Evolutionary conservation across 2,113 vertebrate genomes (phyloP).

Genomic region (Pithys albifrons): DNA sequence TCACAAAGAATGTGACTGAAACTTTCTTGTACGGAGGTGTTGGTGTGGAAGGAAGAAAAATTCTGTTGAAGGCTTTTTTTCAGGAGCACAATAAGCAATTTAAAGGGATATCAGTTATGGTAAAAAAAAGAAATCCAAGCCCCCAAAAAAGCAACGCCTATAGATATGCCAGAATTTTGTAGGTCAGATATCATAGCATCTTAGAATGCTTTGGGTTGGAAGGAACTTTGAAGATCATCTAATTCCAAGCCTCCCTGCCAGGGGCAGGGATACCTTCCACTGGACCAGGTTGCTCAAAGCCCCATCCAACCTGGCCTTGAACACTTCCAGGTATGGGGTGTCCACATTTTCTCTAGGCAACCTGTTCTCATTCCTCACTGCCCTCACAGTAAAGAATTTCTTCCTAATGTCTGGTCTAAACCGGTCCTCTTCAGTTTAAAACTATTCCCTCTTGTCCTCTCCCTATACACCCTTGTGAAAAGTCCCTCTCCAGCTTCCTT

Average conservation of each 20-base stretch:
- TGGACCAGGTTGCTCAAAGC: background rate
- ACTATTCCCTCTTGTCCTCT: background rate
- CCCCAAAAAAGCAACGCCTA: background rate
- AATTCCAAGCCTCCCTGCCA: background rate
- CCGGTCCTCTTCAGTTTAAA: background rate
- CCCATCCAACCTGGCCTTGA: background rate
- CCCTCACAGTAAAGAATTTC: background rate
- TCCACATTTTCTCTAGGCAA: background rate
- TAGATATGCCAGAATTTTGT: background rate
- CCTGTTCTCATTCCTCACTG: background rate
- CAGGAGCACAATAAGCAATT: background rate
- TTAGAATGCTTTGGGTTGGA: background rate
- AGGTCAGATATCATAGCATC: background rate
- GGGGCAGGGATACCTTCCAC: background rate
- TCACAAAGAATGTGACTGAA: background rate
- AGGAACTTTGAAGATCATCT: background rate
- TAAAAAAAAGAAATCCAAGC: background rate
- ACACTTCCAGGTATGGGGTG: background rate
- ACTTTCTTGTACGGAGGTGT: background rate
- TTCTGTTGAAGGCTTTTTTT: background rate
- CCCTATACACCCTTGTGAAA: background rate
- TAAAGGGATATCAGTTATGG: background rate
- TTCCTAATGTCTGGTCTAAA: background rate
- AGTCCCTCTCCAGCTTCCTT: background rate
- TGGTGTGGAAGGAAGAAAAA: background rate